phyloP scores from a whole-genome alignment of 2,113 vertebrate genomes.

The Melospiza georgiana region DNA sequence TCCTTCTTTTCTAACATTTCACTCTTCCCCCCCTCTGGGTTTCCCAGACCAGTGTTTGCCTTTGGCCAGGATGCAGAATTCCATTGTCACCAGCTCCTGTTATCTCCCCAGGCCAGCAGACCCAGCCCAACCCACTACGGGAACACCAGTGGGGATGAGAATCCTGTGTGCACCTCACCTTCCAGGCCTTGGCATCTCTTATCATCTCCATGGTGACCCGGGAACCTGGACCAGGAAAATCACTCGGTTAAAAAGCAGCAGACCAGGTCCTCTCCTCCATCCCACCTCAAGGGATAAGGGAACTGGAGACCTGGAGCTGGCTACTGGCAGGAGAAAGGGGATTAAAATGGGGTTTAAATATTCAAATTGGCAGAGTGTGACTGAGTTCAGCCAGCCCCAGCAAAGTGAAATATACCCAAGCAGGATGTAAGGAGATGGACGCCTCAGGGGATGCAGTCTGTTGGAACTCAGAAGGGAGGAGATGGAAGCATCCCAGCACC shows the following conservation, averaged over 20 bases:
- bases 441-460: neutral
- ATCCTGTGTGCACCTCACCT: neutral
- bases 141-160: neutral
- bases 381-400: neutral
- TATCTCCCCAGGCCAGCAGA: neutral
- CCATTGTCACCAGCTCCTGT: neutral
- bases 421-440: rapidly evolving
- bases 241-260: neutral
- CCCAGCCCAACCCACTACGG: neutral
- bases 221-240: neutral
- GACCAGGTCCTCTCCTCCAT: neutral
- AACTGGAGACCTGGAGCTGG: neutral
- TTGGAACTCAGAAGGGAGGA: neutral
- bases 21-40: rapidly evolving
- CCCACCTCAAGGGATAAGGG: no score
- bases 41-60: neutral
- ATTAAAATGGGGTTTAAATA: neutral
- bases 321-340: neutral
- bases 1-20: neutral
- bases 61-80: neutral
- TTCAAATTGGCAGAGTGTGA: neutral
- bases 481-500: neutral
- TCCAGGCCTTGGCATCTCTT: neutral
- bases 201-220: neutral
- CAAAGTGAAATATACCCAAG: neutral